These are phyloP conservation scores for Hydrozoanthus tunicans DNA, from an alignment of 64 coral and sea anemone genomes.

Conservation along the genomic window DNA sequence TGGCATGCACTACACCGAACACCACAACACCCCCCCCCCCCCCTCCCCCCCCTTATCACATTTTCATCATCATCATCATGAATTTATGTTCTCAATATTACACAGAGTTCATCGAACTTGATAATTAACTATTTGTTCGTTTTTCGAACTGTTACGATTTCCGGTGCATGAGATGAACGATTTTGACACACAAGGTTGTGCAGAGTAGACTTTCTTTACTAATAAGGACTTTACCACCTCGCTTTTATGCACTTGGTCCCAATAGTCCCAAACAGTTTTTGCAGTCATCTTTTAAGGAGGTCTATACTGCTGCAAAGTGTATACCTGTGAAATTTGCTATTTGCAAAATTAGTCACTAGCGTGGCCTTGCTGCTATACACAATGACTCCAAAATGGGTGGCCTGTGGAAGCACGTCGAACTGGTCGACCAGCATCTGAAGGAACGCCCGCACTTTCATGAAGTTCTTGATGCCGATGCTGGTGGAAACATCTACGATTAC, in stretches of 20 bases:
- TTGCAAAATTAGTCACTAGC: not conserved
- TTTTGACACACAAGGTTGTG: no score
- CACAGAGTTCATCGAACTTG: no score
- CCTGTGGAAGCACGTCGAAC: constrained; percentile 41
- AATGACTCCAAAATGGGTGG: constrained; percentile 46
- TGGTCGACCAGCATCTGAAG: constrained; percentile 2
- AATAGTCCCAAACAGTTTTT: not conserved
- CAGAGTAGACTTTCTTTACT: no score
- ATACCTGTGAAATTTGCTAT: constrained; percentile 30
- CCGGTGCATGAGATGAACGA: no score
- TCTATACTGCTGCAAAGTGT: not conserved
- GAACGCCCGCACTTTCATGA: not conserved
- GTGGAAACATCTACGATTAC: constrained; percentile 11
- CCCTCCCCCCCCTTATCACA: no score
- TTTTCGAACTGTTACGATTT: no score
- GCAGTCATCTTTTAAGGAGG: not conserved
- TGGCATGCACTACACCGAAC: no score
- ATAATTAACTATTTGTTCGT: no score
- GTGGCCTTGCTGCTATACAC: constrained; percentile 1
- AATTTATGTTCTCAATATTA: no score
- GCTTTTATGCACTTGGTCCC: not conserved
- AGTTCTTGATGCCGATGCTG: constrained; percentile 4
- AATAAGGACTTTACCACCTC: no score
- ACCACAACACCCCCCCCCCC: no score
- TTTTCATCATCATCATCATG: no score